Percentiles rank a stretch among this genome's conserved stretches.
These are phyloP conservation scores for Epinotia bilunana DNA, from an alignment of 2,888 invertebrate genomes.

Conservation along the genomic window DNA sequence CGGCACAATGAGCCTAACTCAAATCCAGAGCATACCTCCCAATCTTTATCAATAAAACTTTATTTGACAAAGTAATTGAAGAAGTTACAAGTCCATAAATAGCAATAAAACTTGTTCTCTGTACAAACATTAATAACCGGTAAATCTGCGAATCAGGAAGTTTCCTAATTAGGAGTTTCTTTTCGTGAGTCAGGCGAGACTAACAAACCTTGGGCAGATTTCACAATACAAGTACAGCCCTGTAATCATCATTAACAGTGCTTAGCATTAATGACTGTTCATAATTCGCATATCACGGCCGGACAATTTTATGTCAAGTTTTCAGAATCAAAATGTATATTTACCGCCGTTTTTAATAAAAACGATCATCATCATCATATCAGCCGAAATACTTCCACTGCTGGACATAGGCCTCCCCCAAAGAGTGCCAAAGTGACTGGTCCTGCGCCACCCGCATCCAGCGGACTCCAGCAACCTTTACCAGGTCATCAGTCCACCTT, in stretches of 20 bases:
- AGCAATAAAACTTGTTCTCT: constrained; percentile 2
- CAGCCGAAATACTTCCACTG: no score
- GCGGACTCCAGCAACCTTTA: no score
- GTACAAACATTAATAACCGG: constrained; percentile 30
- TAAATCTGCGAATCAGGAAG: constrained; percentile 35
- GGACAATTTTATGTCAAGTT: not conserved
- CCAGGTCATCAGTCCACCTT: no score
- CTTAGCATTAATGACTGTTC: constrained; percentile 6
- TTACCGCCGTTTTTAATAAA: no score
- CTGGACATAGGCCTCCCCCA: no score
- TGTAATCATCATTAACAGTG: constrained; percentile 10
- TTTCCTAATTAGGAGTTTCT: constrained; percentile 39
- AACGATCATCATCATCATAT: no score
- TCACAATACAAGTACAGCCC: constrained; percentile 30
- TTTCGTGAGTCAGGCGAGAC: constrained; percentile 22
- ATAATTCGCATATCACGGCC: constrained; percentile 8
- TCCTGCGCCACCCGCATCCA: no score
- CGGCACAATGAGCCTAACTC: no score
- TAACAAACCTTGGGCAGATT: constrained; percentile 37
- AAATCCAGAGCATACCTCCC: no score
- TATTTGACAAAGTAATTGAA: not conserved
- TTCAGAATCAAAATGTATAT: not conserved
- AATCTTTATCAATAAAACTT: not conserved
- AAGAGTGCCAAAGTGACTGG: no score
- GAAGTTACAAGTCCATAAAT: constrained; percentile 1